Conservation (phyloP, 2,113 vertebrate genomes). For the Aphyosemion australe region DNA sequence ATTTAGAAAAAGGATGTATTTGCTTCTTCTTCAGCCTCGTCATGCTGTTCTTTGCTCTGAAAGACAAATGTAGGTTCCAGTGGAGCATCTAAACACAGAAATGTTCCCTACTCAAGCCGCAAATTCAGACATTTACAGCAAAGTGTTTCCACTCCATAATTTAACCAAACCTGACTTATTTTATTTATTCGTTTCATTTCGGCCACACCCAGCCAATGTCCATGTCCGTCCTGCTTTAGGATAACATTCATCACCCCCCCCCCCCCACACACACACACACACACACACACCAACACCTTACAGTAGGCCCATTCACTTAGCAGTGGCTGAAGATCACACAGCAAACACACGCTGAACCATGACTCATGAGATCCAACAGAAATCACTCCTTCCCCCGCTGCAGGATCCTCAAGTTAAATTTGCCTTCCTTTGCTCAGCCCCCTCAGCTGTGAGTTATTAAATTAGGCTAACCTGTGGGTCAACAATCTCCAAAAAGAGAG, state of each 20-base stretch:
- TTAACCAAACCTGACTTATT: not conserved
- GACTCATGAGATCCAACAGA: slow-evolving; percentile 29
- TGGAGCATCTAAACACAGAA: too few species aligned
- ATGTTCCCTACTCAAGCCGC: too few species aligned
- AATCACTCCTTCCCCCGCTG: slow-evolving; percentile 18
- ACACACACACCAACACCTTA: not conserved
- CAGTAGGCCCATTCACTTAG: not conserved
- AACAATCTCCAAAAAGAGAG: slow-evolving; percentile 26
- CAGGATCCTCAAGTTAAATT: slow-evolving; percentile 51
- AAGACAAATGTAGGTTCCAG: too few species aligned
- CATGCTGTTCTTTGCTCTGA: too few species aligned
- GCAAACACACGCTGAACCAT: slow-evolving; percentile 15
- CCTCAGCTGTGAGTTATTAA: slow-evolving; percentile 43
- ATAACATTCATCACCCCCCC: not conserved
- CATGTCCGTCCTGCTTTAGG: not conserved
- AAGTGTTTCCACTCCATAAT: not conserved
- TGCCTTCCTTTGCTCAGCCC: slow-evolving; percentile 37
- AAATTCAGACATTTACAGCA: not conserved
- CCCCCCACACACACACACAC: too few species aligned
- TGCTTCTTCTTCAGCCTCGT: too few species aligned
- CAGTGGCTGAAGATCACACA: not conserved
- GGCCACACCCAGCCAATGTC: not conserved
- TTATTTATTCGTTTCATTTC: not conserved
- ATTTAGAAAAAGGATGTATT: too few species aligned
- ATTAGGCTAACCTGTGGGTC: slow-evolving; percentile 43